These are phyloP conservation scores for Colistium nudipinnis DNA, from an alignment of 2,113 vertebrate species.

Conservation along the genomic window DNA sequence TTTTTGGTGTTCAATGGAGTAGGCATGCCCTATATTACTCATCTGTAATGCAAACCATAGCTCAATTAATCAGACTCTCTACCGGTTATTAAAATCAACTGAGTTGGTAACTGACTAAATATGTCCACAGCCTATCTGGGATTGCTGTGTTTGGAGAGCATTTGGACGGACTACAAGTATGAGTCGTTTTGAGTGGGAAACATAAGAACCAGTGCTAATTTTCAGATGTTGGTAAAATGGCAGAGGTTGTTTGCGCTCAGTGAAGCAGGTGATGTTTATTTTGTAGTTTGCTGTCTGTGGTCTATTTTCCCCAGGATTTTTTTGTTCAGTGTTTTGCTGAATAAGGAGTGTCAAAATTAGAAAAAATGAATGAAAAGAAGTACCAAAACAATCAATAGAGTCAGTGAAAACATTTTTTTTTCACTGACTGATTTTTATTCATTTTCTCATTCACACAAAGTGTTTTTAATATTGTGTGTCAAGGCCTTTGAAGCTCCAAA, in stretches of 20 bases:
- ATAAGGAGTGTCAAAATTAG: conserved; percentile 7
- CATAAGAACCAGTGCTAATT: conserved; percentile 25
- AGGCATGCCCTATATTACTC: conserved; percentile 55
- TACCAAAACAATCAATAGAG: too few relatives aligned
- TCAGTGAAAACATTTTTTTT: too few relatives aligned
- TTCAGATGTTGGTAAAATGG: conserved; percentile 26
- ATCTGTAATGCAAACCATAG: conserved; percentile 57
- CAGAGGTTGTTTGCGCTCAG: conserved; percentile 6
- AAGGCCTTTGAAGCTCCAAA: background rate
- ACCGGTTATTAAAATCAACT: conserved; percentile 54
- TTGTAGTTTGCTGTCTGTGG: conserved; percentile 46
- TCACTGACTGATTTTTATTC: background rate
- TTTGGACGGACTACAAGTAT: conserved; percentile 51
- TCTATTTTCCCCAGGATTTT: conserved; percentile 17
- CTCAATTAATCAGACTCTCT: conserved; percentile 57
- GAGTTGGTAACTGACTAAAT: conserved; percentile 52
- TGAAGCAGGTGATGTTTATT: conserved; percentile 44
- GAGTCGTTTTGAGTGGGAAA: conserved; percentile 37
- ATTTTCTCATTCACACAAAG: background rate
- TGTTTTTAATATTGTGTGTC: background rate
- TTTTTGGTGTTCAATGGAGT: conserved; percentile 37
- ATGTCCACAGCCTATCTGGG: conserved; percentile 42
- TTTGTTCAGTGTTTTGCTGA: conserved; percentile 20
- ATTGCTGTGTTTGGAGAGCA: conserved; percentile 36
- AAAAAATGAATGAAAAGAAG: conserved; percentile 2